Conservation (phyloP, 2,888 invertebrate genomes). For the Callimorpha dominula region DNA sequence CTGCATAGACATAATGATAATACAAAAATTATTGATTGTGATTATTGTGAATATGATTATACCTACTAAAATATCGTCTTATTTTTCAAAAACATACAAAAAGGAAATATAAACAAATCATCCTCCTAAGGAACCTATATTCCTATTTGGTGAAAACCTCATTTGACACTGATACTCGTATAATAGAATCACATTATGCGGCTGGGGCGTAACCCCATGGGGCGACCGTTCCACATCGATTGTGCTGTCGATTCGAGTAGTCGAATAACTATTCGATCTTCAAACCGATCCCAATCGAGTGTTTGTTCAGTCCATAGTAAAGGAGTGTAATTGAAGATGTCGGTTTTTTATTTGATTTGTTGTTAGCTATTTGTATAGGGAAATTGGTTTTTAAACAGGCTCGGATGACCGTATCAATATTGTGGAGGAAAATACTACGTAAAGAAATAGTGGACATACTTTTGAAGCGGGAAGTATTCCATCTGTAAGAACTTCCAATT, state of each 20-base stretch:
- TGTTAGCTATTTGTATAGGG: slow-evolving; percentile 61
- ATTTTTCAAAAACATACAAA: not conserved
- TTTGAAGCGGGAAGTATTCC: not conserved
- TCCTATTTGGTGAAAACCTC: slow-evolving; percentile 49
- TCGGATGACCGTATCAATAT: slow-evolving; percentile 50
- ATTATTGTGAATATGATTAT: too few species aligned
- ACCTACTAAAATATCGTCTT: not conserved
- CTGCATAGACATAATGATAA: too few species aligned
- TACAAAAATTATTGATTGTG: too few species aligned
- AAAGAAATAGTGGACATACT: not conserved
- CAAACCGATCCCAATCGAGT: slow-evolving; percentile 58
- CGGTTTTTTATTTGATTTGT: slow-evolving; percentile 60
- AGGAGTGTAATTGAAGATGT: slow-evolving; percentile 70
- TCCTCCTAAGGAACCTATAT: slow-evolving; percentile 21
- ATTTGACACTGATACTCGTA: slow-evolving; percentile 52
- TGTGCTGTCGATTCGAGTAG: slow-evolving; percentile 48
- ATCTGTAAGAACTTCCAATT: not conserved
- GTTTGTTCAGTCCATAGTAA: slow-evolving; percentile 62
- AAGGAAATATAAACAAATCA: slow-evolving; percentile 5
- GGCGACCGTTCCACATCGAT: slow-evolving; percentile 54
- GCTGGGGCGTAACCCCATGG: slow-evolving; percentile 40
- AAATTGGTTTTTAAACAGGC: slow-evolving; percentile 70
- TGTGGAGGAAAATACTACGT: slow-evolving; percentile 18
- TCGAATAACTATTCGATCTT: slow-evolving; percentile 58
- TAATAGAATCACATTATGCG: slow-evolving; percentile 67